Conservation (phyloP, 2,888 invertebrate genomes). For the Tyria jacobaeae region DNA sequence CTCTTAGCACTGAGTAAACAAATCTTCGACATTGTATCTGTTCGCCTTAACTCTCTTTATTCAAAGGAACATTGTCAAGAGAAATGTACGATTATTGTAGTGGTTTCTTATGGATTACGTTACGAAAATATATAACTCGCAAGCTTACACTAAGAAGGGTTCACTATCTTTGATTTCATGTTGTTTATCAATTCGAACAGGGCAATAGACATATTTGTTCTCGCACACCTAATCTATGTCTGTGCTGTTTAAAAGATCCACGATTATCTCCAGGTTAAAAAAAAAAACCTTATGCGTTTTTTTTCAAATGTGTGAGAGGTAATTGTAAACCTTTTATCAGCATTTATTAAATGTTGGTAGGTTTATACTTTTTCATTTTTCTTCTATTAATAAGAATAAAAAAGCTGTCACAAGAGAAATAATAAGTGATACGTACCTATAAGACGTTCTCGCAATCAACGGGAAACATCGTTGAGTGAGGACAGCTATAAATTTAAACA, state of each 20-base stretch:
- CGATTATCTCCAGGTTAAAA: conserved; percentile 52
- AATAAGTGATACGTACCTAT: conserved; percentile 34
- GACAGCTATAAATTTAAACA: conserved; percentile 48
- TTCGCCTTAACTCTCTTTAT: conserved; percentile 83
- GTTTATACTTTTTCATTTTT: background rate
- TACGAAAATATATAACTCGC: conserved; percentile 82
- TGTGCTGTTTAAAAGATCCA: conserved; percentile 67
- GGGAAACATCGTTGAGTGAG: conserved; percentile 74
- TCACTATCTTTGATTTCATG: conserved; percentile 79
- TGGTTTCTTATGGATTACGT: conserved; percentile 83
- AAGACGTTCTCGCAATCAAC: conserved; percentile 64
- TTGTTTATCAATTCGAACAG: conserved; percentile 80
- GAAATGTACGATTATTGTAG: conserved; percentile 85
- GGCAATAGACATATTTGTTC: conserved; percentile 76
- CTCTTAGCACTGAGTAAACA: conserved; percentile 79
- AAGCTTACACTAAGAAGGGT: conserved; percentile 71
- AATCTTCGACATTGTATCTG: conserved; percentile 85
- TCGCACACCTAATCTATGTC: conserved; percentile 67
- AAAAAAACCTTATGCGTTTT: conserved; percentile 38
- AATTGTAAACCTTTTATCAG: conserved; percentile 16
- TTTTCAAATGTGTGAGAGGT: conserved; percentile 20
- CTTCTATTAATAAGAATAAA: conserved; percentile 20
- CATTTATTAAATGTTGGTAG: background rate
- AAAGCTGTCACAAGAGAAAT: conserved; percentile 20
- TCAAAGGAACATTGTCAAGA: conserved; percentile 85